phyloP scores from a whole-genome alignment of 2,797 vertebrate species.

The Peromyscus aztecus region DNA sequence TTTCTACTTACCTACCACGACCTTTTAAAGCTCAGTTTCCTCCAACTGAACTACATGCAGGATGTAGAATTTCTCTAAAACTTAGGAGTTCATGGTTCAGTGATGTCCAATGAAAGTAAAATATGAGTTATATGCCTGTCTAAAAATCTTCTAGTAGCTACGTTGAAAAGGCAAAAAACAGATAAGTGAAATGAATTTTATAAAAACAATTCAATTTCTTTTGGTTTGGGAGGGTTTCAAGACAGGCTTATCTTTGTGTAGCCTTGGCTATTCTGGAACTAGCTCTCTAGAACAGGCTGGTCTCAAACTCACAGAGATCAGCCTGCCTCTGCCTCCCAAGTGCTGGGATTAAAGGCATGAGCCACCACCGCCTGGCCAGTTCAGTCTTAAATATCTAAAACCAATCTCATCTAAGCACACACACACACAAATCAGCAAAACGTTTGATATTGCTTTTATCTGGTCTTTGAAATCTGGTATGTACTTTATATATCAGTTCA shows the following conservation, averaged over 20 bases:
- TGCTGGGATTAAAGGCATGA: neutral
- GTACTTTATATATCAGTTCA: neutral
- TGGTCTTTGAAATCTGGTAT: neutral
- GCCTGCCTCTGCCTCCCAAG: neutral
- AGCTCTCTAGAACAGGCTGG: neutral
- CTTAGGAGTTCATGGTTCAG: neutral
- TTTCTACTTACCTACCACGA: neutral
- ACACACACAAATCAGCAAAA: constrained; percentile 11
- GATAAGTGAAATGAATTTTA: constrained; percentile 26
- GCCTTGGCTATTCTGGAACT: neutral
- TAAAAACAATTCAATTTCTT: neutral
- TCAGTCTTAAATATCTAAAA: neutral
- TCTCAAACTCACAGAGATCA: neutral
- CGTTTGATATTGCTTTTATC: constrained; percentile 28
- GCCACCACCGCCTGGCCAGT: neutral
- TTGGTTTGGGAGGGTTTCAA: neutral
- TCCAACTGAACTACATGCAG: neutral
- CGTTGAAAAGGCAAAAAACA: constrained; percentile 26
- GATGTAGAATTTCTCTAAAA: constrained; percentile 16
- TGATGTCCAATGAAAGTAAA: constrained; percentile 30
- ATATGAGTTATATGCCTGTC: neutral
- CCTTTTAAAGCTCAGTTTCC: constrained; percentile 11
- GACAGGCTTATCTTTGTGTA: neutral
- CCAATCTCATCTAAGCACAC: constrained; percentile 9
- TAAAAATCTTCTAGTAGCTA: constrained; percentile 40